Percentiles rank a stretch among this genome's conserved stretches.
Conservation (phyloP, 2,888 invertebrate genomes). For the Ectobius pallidus region DNA sequence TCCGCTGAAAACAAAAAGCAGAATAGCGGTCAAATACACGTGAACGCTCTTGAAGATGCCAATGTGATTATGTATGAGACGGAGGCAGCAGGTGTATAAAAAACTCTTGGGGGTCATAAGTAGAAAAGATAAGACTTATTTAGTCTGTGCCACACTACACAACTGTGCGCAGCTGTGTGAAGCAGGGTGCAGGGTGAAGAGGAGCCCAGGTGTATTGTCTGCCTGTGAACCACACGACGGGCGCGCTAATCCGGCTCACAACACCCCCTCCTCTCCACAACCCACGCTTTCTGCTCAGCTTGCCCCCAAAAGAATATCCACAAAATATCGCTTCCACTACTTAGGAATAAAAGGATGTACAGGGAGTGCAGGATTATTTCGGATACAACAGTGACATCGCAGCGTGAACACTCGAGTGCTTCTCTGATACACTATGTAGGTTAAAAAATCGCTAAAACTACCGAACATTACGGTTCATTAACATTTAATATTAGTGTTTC, state of each 20-base stretch:
- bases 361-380: not conserved
- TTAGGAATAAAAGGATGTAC: not conserved
- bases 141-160: not conserved
- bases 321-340: constrained; percentile 14
- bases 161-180: not conserved
- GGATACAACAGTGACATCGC: no score
- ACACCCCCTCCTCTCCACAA: not conserved
- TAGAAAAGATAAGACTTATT: not conserved
- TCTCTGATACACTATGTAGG: no score
- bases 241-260: constrained; percentile 21
- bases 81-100: not conserved
- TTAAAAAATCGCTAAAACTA: no score
- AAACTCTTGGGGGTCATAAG: not conserved
- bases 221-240: constrained; percentile 22
- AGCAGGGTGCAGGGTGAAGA: not conserved
- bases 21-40: no score
- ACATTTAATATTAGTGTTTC: no score
- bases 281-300: constrained; percentile 16
- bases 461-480: no score
- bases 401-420: no score
- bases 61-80: no score
- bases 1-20: no score
- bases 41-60: no score
- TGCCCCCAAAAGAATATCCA: constrained; percentile 20
- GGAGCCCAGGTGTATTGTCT: constrained; percentile 32